A percentile compares a stretch with the other conserved stretches of the same genome.
Conservation (phyloP, 2,888 invertebrate species). For the Rutpela maculata region DNA sequence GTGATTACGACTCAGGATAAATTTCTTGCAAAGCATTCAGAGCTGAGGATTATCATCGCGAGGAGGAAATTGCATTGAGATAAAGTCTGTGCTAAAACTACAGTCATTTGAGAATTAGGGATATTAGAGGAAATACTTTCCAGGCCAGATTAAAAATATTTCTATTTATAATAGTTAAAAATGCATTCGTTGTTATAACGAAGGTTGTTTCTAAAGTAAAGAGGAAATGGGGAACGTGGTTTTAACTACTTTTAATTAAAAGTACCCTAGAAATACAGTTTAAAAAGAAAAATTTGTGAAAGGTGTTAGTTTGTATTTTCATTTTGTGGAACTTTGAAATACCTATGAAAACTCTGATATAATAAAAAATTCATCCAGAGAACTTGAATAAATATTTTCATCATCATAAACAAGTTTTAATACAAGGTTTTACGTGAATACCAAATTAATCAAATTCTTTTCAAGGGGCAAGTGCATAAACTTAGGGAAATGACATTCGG, state of each 20-base stretch:
- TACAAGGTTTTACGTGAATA: not conserved
- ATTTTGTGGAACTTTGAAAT: not conserved
- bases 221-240: not conserved
- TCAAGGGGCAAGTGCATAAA: not conserved
- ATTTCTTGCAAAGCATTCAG: not conserved
- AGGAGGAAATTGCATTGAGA: conserved; percentile 13
- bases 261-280: not conserved
- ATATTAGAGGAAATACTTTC: conserved; percentile 8
- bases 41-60: not conserved
- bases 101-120: not conserved
- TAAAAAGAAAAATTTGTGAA: not conserved
- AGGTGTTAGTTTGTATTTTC: not conserved
- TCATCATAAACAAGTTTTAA: conserved; percentile 5
- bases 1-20: not conserved
- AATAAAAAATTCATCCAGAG: conserved; percentile 1
- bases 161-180: not conserved
- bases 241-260: conserved; percentile 1
- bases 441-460: conserved; percentile 12
- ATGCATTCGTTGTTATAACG: not conserved
- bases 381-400: conserved; percentile 14
- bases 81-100: conserved; percentile 1
- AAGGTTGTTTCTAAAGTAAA: not conserved
- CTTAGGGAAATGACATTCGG: not conserved
- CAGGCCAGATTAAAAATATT: conserved; percentile 7
- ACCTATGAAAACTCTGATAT: not conserved